A percentile compares a stretch with the other conserved stretches of the same genome.
These are phyloP conservation scores for Cylindroiulus punctatus DNA, from an alignment of 2,888 invertebrate genomes.

Conservation along the genomic window DNA sequence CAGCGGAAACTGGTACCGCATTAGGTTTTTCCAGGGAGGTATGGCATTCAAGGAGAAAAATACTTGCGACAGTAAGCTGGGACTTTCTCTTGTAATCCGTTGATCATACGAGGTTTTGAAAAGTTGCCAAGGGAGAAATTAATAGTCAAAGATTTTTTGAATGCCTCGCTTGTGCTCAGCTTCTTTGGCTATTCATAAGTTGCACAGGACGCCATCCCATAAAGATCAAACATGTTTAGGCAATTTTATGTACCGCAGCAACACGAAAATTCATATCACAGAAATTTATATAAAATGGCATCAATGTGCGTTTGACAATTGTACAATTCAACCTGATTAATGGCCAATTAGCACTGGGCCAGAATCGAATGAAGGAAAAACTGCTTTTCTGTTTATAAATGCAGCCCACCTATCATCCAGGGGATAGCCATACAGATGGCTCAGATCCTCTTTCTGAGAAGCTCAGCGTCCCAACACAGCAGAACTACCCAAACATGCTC, in stretches of 20 bases:
- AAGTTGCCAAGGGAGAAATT: neutral
- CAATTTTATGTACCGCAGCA: no score
- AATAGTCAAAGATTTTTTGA: neutral
- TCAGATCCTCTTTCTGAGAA: neutral
- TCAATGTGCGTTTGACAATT: no score
- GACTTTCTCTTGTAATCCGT: neutral
- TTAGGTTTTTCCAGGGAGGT: neutral
- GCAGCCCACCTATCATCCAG: conserved; percentile 2
- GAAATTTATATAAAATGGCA: no score
- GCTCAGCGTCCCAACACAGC: neutral
- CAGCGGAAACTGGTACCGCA: neutral
- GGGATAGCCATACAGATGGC: neutral
- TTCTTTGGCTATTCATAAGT: no score
- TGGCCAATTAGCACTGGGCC: no score
- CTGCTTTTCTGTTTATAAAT: neutral
- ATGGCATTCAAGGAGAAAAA: neutral
- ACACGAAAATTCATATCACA: no score
- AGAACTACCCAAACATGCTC: neutral
- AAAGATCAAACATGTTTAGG: no score
- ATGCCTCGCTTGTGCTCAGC: neutral
- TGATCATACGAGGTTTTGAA: neutral
- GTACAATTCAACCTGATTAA: no score
- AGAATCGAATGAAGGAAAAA: no score
- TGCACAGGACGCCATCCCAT: no score
- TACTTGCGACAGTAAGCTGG: neutral